Conservation (phyloP, 2,888 invertebrate genomes). For the Coleophora flavipennella region DNA sequence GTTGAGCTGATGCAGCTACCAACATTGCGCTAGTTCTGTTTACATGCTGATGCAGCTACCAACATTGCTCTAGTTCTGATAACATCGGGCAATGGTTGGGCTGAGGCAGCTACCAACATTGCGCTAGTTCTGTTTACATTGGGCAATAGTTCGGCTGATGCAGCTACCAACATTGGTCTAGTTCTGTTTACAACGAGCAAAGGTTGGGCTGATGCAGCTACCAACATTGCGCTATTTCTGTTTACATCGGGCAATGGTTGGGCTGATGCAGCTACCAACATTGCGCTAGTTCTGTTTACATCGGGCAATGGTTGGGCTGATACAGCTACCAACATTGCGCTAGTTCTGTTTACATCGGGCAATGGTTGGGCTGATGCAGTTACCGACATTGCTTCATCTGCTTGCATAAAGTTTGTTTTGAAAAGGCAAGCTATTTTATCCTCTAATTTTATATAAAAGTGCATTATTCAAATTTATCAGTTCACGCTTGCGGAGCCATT, state of each 20-base stretch:
- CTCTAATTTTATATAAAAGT: conserved; percentile 2
- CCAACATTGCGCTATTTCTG: conserved; percentile 65
- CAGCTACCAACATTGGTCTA: too few species aligned
- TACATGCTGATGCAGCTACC: conserved; percentile 19
- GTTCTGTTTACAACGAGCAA: conserved; percentile 42
- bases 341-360: conserved; percentile 47
- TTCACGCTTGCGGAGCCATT: conserved; percentile 18
- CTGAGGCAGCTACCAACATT: too few species aligned
- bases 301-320: conserved; percentile 29
- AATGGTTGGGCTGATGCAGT: conserved; percentile 32
- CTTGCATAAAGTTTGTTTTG: conserved; percentile 11
- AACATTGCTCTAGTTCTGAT: conserved; percentile 65
- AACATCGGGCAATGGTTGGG: conserved; percentile 31
- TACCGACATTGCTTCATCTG: conserved; percentile 51
- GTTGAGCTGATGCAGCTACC: too few species aligned
- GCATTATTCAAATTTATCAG: too few species aligned
- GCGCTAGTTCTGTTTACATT: conserved; percentile 55
- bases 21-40: too few species aligned
- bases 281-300: conserved; percentile 60
- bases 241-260: conserved; percentile 35
- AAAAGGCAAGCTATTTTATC: conserved; percentile 14
- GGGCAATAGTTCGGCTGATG: too few species aligned
- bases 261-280: too few species aligned
- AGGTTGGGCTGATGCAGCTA: too few species aligned
- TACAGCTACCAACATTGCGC: too few species aligned